Evolutionary conservation across 2,113 vertebrate genomes (phyloP), one percentile per base, ranked within the genome.

Genomic region (Cariama cristata): DNA sequence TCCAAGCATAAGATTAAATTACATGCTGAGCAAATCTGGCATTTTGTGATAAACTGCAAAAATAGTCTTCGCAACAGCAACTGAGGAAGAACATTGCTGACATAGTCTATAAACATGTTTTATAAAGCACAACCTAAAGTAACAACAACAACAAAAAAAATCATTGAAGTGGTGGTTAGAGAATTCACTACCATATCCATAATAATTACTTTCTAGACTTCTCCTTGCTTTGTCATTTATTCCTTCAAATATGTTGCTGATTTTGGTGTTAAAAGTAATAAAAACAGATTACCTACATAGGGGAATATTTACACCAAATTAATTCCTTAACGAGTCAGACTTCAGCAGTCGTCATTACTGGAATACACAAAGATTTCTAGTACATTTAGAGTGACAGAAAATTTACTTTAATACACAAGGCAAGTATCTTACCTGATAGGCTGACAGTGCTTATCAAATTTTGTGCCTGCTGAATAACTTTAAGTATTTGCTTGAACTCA

Each of bases 1-100:
- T 97, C 97, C 96, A 97, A 96, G 97, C 97, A 97, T 93, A 98
- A 97, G 98, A 98, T 98, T 97, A 96, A 97, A 98, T 98, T 97
- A 98, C 95, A 95, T 96, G 96, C 97, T 95, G 97, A 97, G 97
- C 94, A 98, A 97, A 98, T 92, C 94, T 98, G 98, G 97, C 96
- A 79, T 94, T 96, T 96, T 73, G 97, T 98, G 98, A 98, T 98
- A 98, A 98, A 98, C 95, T 90, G 94, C 4, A 30, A 95, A 97
- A 95, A 91, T 42, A 71, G 95, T 71, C 90, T 95, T 94, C 92
- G 94, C 96, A 94, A 86, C 45, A 59, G 94, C 58, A 77, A 90
- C 81, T 68, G 79, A 86, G 93, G 94, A 95, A 93, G 94, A 89
- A 93, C 75, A 72, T 63, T 94, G 96, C 88, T 91, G 96, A 95